Conservation (phyloP, 1,140 invertebrate genomes). For the Hormaphis cornu region DNA sequence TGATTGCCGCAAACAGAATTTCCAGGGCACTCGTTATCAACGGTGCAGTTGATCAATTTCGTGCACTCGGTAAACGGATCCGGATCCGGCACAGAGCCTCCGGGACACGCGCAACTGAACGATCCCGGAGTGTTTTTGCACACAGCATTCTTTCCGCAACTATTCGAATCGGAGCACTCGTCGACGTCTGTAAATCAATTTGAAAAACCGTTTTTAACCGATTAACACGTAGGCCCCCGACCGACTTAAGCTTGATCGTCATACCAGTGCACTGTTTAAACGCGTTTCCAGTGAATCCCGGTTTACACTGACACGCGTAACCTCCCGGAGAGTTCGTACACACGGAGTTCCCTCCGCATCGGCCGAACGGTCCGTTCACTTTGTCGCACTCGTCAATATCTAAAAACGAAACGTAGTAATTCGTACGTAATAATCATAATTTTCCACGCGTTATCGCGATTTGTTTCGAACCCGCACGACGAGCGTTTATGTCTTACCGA, state of each 20-base stretch:
- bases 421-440: not conserved
- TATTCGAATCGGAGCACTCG: slow-evolving; percentile 64
- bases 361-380: slow-evolving; percentile 62
- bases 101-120: slow-evolving; percentile 69
- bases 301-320: slow-evolving; percentile 66
- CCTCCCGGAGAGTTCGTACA: slow-evolving; percentile 73
- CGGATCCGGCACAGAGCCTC: slow-evolving; percentile 68
- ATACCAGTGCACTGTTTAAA: slow-evolving; percentile 60
- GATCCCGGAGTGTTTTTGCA: slow-evolving; percentile 70
- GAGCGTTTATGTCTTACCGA: slow-evolving; percentile 56
- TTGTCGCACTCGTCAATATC: slow-evolving; percentile 89
- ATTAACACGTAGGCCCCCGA: not conserved
- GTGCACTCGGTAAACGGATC: slow-evolving; percentile 67
- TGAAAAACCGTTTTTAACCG: not conserved
- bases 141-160: slow-evolving; percentile 67
- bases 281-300: slow-evolving; percentile 70
- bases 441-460: too few species aligned
- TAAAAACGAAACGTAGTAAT: slow-evolving; percentile 39
- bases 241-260: not conserved
- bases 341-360: slow-evolving; percentile 72
- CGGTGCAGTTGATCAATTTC: slow-evolving; percentile 64
- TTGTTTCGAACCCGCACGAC: too few species aligned
- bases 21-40: slow-evolving; percentile 71
- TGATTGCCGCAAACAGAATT: slow-evolving; percentile 74
- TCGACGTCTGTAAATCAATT: slow-evolving; percentile 55